Base-by-base conservation (phyloP, 2,113 vertebrate species). In the Crotalus helleri region DNA sequence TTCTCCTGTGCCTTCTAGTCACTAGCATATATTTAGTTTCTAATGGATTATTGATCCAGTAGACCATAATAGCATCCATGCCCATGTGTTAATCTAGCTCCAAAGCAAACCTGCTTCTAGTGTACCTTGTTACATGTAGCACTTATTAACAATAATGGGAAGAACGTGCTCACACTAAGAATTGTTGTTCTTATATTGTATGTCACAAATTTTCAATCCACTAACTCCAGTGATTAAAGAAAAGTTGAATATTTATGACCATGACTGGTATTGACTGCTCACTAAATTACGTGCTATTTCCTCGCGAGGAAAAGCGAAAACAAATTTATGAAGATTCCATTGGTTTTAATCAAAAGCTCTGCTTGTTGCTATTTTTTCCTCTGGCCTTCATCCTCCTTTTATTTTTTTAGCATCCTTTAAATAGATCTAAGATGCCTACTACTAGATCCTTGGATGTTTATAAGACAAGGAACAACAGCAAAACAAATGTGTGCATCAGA, bases 11-110 rank as follows among this genome's bases (percentile, higher is more conserved):
- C 1, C 91, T 49, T 1, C 87, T 54, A 86, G 19, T 24, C 85
- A 55, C 3, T 44, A 92, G 8, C 13, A 29, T 19, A 49, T 54
- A 4, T 29, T 95, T 94, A n/a, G n/a, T 61, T 93, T 95, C 54
- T 54, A 90, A 58, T 17, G 1, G 0, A 85, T 8, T 93, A 96
- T 44, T 55, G 17, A 93, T 92, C 23, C 24, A 89, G 26, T 24
- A 93, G 57, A 86, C 24, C 74, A 74, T 55, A 51, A 0, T 12
- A 5, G 0, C 2, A 58, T 92, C 51, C 54, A 94, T 90, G 13
- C 26, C 33, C 93, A 44, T 19, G 44, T 87, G 1, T 89, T 57
- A 92, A 96, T 90, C 53, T 88, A 95, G 1, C 11, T 88, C 3
- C 5, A 87, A 23, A 95, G 86, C 2, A 92, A 91, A 29, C 4